These are phyloP conservation scores for Harpagifer antarcticus DNA, from an alignment of 2,797 vertebrate species.

Conservation along the genomic window DNA sequence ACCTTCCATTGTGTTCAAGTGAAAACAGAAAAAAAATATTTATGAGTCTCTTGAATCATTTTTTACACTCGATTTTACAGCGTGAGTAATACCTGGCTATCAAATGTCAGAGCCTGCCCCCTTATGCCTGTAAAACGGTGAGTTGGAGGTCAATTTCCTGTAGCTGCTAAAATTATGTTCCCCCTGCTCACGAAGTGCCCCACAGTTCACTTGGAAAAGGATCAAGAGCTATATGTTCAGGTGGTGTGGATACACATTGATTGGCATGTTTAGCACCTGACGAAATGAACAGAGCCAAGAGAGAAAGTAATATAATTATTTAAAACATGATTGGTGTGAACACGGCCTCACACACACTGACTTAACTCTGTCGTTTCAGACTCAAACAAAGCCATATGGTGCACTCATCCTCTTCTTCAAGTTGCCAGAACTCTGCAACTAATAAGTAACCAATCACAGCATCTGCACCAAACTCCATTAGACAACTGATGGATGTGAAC, in stretches of 20 bases:
- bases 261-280: slow-evolving; percentile 58
- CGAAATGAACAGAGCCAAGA: slow-evolving; percentile 29
- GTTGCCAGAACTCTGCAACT: slow-evolving; percentile 18
- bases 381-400: slow-evolving; percentile 20
- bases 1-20: slow-evolving; percentile 28
- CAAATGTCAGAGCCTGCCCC: slow-evolving; percentile 45
- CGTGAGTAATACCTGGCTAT: slow-evolving; percentile 54
- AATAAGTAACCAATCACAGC: slow-evolving; percentile 30
- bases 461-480: neutral
- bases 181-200: slow-evolving; percentile 37
- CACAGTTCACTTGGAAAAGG: slow-evolving; percentile 42
- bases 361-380: slow-evolving; percentile 21
- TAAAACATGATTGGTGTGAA: slow-evolving; percentile 31
- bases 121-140: slow-evolving; percentile 40
- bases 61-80: slow-evolving; percentile 32
- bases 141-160: slow-evolving; percentile 66
- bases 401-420: slow-evolving; percentile 22
- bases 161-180: slow-evolving; percentile 51
- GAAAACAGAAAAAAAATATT: slow-evolving; percentile 27
- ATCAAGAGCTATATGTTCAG: slow-evolving; percentile 49
- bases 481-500: slow-evolving; percentile 40
- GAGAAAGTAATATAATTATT: slow-evolving; percentile 27
- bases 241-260: slow-evolving; percentile 43
- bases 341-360: slow-evolving; percentile 16
- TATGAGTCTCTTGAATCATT: slow-evolving; percentile 50